These are phyloP conservation scores for Cynopterus sphinx DNA, from an alignment of 2,797 vertebrate species.

Conservation along the genomic window DNA sequence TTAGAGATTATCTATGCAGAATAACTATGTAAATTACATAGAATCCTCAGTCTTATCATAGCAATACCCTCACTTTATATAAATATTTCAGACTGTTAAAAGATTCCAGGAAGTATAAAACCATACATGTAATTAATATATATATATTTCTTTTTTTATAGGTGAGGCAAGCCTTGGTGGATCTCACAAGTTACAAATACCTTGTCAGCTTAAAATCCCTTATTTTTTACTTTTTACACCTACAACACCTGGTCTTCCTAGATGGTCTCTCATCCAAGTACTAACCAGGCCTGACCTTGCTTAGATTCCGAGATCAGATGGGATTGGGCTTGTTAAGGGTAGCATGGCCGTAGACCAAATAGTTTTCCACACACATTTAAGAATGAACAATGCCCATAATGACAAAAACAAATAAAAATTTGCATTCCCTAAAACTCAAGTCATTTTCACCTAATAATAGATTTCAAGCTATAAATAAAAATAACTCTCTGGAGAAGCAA, in stretches of 20 bases:
- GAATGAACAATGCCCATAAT: not conserved
- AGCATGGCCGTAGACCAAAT: too few species aligned
- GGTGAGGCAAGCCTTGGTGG: too few species aligned
- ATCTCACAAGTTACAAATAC: too few species aligned
- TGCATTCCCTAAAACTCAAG: not conserved
- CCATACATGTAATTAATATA: not conserved
- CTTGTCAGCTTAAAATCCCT: too few species aligned
- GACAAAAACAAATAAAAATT: not conserved
- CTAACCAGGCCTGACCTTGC: too few species aligned
- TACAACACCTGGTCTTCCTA: too few species aligned
- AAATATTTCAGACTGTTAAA: not conserved
- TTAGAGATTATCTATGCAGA: not conserved
- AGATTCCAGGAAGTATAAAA: not conserved
- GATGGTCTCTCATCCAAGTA: too few species aligned
- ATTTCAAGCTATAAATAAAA: not conserved
- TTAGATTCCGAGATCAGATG: too few species aligned
- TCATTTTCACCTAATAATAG: not conserved
- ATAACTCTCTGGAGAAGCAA: not conserved
- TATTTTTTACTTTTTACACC: too few species aligned
- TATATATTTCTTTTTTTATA: too few species aligned
- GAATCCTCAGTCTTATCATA: not conserved
- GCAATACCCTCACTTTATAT: not conserved
- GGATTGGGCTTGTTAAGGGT: too few species aligned
- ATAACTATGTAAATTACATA: not conserved
- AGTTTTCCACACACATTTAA: not conserved